Evolutionary conservation across 2,888 invertebrate genomes (phyloP).

Genomic region (Eupeodes latifasciatus): DNA sequence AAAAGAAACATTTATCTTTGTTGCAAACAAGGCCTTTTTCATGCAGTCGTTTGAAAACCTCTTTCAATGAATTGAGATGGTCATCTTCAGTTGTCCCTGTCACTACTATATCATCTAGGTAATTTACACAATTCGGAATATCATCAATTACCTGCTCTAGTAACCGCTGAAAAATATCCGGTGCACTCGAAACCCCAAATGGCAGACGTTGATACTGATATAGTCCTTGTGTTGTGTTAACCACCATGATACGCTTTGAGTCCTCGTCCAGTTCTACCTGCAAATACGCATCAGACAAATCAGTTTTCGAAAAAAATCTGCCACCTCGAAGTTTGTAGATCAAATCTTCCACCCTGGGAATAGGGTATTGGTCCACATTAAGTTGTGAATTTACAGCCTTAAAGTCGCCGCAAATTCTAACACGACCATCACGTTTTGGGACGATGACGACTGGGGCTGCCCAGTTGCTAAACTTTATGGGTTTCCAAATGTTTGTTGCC

Average conservation of each 20-base stretch:
- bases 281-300: slow-evolving; percentile 19
- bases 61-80: neutral
- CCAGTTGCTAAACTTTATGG: slow-evolving; percentile 33
- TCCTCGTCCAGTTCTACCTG: slow-evolving; percentile 18
- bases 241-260: neutral
- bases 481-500: slow-evolving; percentile 31
- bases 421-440: slow-evolving; percentile 10
- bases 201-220: slow-evolving; percentile 63
- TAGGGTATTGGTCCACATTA: neutral
- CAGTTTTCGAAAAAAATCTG: slow-evolving; percentile 32
- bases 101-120: slow-evolving; percentile 47
- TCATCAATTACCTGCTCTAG: slow-evolving; percentile 56
- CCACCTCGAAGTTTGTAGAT: slow-evolving; percentile 21
- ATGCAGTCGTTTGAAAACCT: slow-evolving; percentile 23
- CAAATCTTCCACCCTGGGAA: slow-evolving; percentile 25
- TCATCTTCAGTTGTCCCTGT: neutral
- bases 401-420: slow-evolving; percentile 56
- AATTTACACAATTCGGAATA: slow-evolving; percentile 31
- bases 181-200: slow-evolving; percentile 63
- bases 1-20: neutral
- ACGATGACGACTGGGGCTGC: slow-evolving; percentile 44
- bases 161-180: slow-evolving; percentile 59
- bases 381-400: slow-evolving; percentile 49
- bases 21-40: slow-evolving; percentile 1
- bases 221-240: slow-evolving; percentile 25